Conservation (phyloP, 2,888 invertebrate species). For the Lycia hirtaria region DNA sequence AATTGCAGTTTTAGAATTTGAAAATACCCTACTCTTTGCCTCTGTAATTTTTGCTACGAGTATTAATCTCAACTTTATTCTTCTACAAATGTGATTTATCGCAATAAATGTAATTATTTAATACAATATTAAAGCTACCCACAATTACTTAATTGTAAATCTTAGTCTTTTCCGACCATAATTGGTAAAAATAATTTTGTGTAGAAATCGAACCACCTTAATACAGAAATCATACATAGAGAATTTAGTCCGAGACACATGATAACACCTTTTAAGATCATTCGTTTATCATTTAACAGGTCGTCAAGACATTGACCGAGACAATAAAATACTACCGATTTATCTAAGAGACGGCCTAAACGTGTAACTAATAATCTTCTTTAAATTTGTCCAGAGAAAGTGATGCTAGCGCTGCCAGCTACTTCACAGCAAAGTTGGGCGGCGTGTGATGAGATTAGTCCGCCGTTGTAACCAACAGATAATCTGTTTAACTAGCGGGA, state of each 20-base stretch:
- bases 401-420: no score
- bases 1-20: neutral
- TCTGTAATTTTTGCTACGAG: neutral
- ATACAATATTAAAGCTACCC: no score
- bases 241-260: constrained; percentile 9
- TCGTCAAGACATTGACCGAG: constrained; percentile 47
- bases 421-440: no score
- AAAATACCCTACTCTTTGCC: neutral
- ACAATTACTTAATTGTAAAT: no score
- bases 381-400: no score
- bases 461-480: constrained; percentile 50
- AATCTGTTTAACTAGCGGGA: constrained; percentile 56
- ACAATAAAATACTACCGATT: no score
- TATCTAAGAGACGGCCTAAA: no score
- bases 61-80: neutral
- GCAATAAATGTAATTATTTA: no score
- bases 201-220: no score
- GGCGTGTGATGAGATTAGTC: constrained; percentile 66
- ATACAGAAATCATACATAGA: constrained; percentile 8
- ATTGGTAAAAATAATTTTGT: no score
- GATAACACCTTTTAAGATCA: constrained; percentile 12
- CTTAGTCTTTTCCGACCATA: no score
- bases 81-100: neutral
- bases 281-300: constrained; percentile 24
- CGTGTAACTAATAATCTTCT: no score